These are phyloP conservation scores for Darevskia nairensis DNA, from an alignment of 2,797 vertebrate species.

Conservation along the genomic window DNA sequence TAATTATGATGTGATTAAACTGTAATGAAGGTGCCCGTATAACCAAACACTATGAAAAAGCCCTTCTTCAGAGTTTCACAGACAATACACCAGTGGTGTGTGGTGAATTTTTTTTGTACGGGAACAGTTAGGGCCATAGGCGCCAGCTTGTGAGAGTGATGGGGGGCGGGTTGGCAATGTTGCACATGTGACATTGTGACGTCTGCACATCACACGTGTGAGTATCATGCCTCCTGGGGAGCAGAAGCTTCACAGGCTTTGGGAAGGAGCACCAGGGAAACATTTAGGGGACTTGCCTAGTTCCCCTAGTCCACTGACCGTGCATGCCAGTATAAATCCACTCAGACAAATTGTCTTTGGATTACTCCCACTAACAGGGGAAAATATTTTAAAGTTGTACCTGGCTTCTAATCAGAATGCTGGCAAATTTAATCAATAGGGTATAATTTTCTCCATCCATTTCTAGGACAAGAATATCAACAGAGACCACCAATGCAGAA, in stretches of 20 bases:
- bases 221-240: too few species aligned
- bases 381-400: neutral
- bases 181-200: too few species aligned
- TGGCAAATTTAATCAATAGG: conserved; percentile 14
- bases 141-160: too few species aligned
- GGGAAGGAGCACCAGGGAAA: too few species aligned
- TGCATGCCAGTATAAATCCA: neutral
- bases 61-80: conserved; percentile 61
- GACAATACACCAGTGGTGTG: neutral
- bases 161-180: too few species aligned
- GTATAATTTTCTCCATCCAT: neutral
- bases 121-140: too few species aligned
- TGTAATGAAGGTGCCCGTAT: neutral
- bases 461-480: neutral
- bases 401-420: neutral
- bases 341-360: conserved; percentile 31
- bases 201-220: too few species aligned
- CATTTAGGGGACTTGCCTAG: too few species aligned
- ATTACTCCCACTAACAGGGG: neutral
- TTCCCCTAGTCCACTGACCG: too few species aligned
- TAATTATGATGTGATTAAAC: conserved; percentile 1
- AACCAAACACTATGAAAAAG: neutral
- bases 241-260: too few species aligned
- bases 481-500: neutral
- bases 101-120: too few species aligned